Percentiles rank a stretch among this genome's conserved stretches.
phyloP scores from a whole-genome alignment of 1,140 invertebrate genomes.

The Paracyclopina nana region DNA sequence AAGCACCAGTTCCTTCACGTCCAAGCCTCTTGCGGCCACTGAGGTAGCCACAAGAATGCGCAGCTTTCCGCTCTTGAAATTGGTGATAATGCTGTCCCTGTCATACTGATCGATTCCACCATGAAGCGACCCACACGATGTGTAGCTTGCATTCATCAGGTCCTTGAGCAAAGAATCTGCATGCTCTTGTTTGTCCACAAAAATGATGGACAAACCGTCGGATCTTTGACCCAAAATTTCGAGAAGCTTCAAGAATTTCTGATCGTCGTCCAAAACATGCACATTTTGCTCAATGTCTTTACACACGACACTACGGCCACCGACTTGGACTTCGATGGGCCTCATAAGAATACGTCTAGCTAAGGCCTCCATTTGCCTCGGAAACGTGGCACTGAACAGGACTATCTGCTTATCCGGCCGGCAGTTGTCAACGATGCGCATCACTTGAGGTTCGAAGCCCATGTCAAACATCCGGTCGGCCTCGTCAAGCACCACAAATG shows the following conservation, averaged over 20 bases:
- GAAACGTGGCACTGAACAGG: slow-evolving; percentile 97
- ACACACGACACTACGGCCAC: slow-evolving; percentile 89
- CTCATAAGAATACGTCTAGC: slow-evolving; percentile 78
- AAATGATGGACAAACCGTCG: slow-evolving; percentile 84
- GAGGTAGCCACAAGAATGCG: slow-evolving; percentile 35
- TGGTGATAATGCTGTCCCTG: slow-evolving; percentile 87
- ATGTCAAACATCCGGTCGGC: slow-evolving; percentile 99
- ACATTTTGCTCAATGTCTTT: slow-evolving; percentile 71
- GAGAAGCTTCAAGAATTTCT: slow-evolving; percentile 91
- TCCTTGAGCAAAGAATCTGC: slow-evolving; percentile 29
- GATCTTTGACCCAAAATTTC: slow-evolving; percentile 87
- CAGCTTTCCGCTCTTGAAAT: slow-evolving; percentile 83
- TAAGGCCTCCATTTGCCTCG: slow-evolving; percentile 93
- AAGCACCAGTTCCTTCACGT: slow-evolving; percentile 92
- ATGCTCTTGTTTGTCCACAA: slow-evolving; percentile 80
- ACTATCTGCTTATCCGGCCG: slow-evolving; percentile 93
- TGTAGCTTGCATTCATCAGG: slow-evolving; percentile 86
- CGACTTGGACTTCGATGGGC: slow-evolving; percentile 86
- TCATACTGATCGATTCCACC: slow-evolving; percentile 74
- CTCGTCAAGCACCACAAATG: slow-evolving; percentile 94
- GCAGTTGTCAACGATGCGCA: slow-evolving; percentile 92
- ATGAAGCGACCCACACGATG: slow-evolving; percentile 76
- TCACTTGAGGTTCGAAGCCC: slow-evolving; percentile 98
- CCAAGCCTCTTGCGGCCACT: slow-evolving; percentile 41
- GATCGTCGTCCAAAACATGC: slow-evolving; percentile 70